A percentile compares a stretch with the other conserved stretches of the same genome.
Conservation (phyloP, 2,113 vertebrate genomes). For the Tupaia tana region DNA sequence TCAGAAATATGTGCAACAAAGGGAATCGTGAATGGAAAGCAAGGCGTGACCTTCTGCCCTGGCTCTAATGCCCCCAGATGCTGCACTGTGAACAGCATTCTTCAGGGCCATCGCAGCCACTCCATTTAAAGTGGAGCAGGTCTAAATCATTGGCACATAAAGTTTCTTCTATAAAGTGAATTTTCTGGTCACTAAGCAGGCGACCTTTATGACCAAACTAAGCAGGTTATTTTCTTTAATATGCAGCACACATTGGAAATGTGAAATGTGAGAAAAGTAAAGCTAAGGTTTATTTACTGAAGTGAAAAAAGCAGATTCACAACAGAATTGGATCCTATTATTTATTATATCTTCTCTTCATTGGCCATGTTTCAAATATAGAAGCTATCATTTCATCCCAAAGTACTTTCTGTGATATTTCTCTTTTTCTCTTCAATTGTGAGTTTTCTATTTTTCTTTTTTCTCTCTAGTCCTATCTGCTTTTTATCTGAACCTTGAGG, state of each 20-base stretch:
- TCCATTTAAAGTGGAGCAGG: neutral
- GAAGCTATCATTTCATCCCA: neutral
- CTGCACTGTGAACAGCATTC: neutral
- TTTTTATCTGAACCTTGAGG: neutral
- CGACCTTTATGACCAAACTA: neutral
- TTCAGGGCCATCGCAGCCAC: neutral
- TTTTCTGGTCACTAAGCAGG: constrained; percentile 58
- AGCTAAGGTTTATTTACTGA: neutral
- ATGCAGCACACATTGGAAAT: neutral
- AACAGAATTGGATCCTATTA: neutral
- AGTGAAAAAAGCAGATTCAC: neutral
- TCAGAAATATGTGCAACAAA: neutral
- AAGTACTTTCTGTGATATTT: neutral
- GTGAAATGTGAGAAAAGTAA: neutral
- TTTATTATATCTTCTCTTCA: neutral
- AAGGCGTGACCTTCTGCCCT: neutral
- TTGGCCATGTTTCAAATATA: neutral
- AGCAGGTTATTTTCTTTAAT: constrained; percentile 52
- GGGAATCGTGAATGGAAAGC: neutral
- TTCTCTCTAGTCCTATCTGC: neutral
- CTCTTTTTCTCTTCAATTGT: neutral
- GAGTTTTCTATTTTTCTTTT: neutral
- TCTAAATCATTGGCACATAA: constrained; percentile 27
- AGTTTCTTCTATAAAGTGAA: constrained; percentile 20
- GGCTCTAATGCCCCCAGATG: neutral